These are phyloP conservation scores for Platypus cylindrus DNA, from an alignment of 2,888 invertebrate species.

Conservation along the genomic window DNA sequence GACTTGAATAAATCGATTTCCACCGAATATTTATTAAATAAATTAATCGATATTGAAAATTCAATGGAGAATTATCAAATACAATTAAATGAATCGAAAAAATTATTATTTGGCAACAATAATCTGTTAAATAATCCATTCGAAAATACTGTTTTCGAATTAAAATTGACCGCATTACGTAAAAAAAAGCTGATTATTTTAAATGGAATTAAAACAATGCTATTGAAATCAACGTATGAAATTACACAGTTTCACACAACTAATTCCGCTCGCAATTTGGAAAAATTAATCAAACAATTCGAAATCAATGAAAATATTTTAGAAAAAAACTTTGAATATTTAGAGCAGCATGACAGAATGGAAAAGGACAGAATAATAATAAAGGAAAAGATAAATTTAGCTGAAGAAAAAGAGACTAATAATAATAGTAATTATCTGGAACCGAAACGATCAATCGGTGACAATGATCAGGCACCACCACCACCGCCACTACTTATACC, in stretches of 20 bases:
- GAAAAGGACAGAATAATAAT: constrained; percentile 3
- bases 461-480: neutral
- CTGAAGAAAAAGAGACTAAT: neutral
- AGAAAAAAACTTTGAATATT: too few species aligned
- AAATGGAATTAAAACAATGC: constrained; percentile 13
- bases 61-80: constrained; percentile 4
- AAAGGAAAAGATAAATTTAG: constrained; percentile 1
- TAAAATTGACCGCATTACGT: constrained; percentile 17
- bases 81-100: constrained; percentile 4
- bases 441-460: neutral
- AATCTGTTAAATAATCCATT: constrained; percentile 6
- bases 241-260: constrained; percentile 13
- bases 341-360: constrained; percentile 12
- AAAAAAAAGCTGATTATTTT: constrained; percentile 16
- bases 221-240: constrained; percentile 16
- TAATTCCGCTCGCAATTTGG: constrained; percentile 18
- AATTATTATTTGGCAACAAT: neutral
- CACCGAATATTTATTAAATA: constrained; percentile 8
- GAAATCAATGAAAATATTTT: constrained; percentile 20
- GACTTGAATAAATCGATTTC: too few species aligned
- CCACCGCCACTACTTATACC: neutral
- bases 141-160: constrained; percentile 13
- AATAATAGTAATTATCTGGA: neutral
- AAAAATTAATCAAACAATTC: constrained; percentile 18
- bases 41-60: constrained; percentile 8